These are phyloP conservation scores for Cavia porcellus DNA, from an alignment of 2,113 vertebrate genomes.

Conservation along the genomic window DNA sequence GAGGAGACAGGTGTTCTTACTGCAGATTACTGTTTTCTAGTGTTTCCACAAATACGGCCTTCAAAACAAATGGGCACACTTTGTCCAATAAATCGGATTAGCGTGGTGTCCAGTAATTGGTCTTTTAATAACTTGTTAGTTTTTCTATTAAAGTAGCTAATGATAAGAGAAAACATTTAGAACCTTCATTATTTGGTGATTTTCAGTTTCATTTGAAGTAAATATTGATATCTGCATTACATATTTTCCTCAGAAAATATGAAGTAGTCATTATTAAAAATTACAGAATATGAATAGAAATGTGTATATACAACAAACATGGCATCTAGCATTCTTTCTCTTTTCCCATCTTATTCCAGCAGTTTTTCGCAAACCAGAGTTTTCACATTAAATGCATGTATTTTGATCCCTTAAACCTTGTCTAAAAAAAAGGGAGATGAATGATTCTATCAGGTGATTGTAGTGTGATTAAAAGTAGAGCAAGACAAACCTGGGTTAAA, in stretches of 20 bases:
- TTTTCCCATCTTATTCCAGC: neutral
- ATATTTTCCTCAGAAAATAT: neutral
- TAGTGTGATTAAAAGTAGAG: neutral
- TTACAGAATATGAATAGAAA: neutral
- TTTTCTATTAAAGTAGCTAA: constrained; percentile 3
- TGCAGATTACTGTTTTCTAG: neutral
- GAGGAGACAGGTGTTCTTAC: neutral
- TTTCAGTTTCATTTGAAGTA: neutral
- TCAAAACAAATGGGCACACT: neutral
- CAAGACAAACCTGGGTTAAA: neutral
- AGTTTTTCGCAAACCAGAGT: neutral
- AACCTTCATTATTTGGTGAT: neutral
- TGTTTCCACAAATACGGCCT: constrained; percentile 32
- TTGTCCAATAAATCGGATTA: constrained; percentile 33
- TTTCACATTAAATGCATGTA: neutral
- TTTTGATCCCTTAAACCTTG: neutral
- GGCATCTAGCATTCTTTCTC: neutral
- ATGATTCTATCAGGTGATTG: neutral
- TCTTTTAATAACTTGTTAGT: neutral
- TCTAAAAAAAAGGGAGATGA: neutral
- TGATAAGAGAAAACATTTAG: neutral
- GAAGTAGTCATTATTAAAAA: neutral
- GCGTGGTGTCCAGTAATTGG: neutral
- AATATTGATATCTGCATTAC: neutral
- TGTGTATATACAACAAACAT: neutral